phyloP scores from a whole-genome alignment of 2,113 vertebrate genomes.

The Catharus minimus region DNA sequence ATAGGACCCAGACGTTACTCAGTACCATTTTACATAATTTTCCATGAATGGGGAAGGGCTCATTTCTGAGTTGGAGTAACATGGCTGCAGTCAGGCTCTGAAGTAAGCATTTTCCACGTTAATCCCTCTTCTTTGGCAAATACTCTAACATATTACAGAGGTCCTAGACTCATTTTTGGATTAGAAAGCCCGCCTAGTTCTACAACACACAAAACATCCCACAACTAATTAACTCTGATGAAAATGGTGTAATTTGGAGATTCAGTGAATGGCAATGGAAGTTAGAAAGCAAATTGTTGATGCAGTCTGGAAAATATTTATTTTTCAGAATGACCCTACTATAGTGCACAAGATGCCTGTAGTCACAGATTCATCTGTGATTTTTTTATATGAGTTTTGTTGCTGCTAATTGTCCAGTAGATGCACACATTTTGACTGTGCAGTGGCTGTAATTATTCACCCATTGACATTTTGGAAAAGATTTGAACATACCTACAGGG shows the following conservation, averaged over 20 bases:
- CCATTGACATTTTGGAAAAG: neutral
- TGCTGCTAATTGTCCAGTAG: neutral
- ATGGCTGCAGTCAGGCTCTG: fast-evolving
- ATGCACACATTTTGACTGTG: neutral
- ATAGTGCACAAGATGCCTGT: neutral
- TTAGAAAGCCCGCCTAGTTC: neutral
- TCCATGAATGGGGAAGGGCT: neutral
- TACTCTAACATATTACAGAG: neutral
- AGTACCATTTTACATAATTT: neutral
- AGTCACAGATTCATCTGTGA: neutral
- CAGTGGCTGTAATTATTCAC: neutral
- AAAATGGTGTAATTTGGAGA: neutral
- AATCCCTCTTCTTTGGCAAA: neutral
- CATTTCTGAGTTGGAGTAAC: fast-evolving
- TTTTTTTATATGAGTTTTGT: neutral
- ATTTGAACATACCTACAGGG: neutral
- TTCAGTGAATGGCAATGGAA: neutral
- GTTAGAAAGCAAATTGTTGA: neutral
- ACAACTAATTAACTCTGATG: neutral
- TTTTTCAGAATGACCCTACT: neutral
- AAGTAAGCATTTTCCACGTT: neutral
- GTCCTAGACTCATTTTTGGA: neutral
- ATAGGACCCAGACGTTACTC: neutral
- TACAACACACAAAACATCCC: neutral
- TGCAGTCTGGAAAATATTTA: neutral